Conservation (phyloP, 2,888 invertebrate genomes). For the Agrilus mali region DNA sequence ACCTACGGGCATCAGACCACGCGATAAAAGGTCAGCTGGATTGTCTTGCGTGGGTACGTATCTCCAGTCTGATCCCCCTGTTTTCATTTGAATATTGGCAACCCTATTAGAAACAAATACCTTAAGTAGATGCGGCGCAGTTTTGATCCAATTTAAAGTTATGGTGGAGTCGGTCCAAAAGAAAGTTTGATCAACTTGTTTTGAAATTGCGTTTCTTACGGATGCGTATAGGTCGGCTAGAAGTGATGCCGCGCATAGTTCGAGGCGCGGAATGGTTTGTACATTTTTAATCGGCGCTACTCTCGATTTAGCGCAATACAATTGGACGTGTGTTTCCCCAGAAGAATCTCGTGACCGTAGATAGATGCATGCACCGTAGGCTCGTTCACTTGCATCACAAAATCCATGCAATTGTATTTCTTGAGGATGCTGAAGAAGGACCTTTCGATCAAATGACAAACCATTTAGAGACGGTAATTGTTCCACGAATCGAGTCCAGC, state of each 20-base stretch:
- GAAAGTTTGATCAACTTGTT: conserved; percentile 2
- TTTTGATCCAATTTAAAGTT: conserved; percentile 17
- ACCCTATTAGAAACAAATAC: conserved; percentile 15
- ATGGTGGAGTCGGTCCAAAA: conserved; percentile 20
- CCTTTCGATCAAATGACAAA: no score
- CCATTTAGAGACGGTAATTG: conserved; percentile 4
- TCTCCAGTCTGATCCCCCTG: conserved; percentile 4
- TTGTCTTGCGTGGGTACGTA: conserved; percentile 7
- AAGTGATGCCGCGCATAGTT: conserved; percentile 18
- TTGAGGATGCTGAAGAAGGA: no score
- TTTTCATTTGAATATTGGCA: conserved; percentile 5
- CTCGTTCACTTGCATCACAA: conserved; percentile 8
- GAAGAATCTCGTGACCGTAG: neutral
- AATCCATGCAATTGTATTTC: conserved; percentile 12
- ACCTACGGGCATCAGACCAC: conserved; percentile 2
- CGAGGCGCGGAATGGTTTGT: conserved; percentile 16
- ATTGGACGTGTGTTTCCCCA: neutral
- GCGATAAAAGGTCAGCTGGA: conserved; percentile 8
- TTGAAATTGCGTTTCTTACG: neutral
- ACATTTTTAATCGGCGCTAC: conserved; percentile 9
- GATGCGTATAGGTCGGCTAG: conserved; percentile 10
- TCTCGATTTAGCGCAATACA: conserved; percentile 7
- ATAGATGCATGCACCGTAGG: conserved; percentile 6
- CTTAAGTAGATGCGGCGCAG: conserved; percentile 11
- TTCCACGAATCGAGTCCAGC: conserved; percentile 1